Base-by-base conservation (phyloP, 92 coral and sea anemone genomes). In the Epizoanthus fatuus region DNA sequence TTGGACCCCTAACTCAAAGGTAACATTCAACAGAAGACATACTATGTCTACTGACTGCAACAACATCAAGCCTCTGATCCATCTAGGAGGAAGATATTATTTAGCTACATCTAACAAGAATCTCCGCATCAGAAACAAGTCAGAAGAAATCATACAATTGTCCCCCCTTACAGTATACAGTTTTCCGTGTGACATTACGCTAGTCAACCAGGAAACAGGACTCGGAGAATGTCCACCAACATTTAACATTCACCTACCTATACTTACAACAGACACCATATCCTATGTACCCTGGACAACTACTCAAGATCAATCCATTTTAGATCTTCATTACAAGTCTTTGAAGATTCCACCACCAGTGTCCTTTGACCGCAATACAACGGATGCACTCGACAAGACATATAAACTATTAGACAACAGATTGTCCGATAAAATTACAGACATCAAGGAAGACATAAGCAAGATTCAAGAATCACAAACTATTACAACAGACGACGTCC, bases 251-350 rank as follows among this genome's bases (percentile, higher is more conserved):
- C 67, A 47, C 32, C 63, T 85, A 44, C 89, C 89, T 4, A 40
- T 65, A 10, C 79, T 85, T 44, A 35, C 39, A 63, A 38, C 17
- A 52, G 35, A 14, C 39, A 57, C 51, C 4, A 32, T 85, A 9
- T 62, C 63, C 22, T 85, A 75, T 58, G 63, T 75, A 44, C 69
- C 55, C 5, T 86, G 89, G 89, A 66, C n/a, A 16, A 64, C 81
- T 6, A 58, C 74, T 40, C 32, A 55, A 80, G 83, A 74, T 49
- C 35, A 63, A 25, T 15, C 69, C 7, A 57, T 64, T 10, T 4
- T 73, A 67, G 3, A 84, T 22, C 81, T 84, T 15, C 87, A 84
- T 39, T 84, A 72, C 53, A 20, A 57, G 22, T 84, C 81, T 16
- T 59, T 84, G 39, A 56, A 73, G n/a, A n/a, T n/a, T n/a, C n/a